These are phyloP conservation scores for Netelia inedita DNA, from an alignment of 2,888 invertebrate genomes.

Conservation along the genomic window DNA sequence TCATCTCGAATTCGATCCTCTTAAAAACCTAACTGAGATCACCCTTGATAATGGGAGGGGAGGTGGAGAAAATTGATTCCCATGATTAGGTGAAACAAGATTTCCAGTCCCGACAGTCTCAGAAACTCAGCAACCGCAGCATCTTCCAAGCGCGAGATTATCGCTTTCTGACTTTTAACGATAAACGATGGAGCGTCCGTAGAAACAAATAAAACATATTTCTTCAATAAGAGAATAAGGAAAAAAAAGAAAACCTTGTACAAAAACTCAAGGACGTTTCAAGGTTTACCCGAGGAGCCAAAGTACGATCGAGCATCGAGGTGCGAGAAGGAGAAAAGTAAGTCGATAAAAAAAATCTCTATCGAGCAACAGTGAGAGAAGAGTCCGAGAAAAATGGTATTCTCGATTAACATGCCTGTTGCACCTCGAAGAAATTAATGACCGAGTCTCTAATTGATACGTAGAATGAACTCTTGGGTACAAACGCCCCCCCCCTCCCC, in stretches of 20 bases:
- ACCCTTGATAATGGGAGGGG: slow-evolving; percentile 3
- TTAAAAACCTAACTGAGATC: slow-evolving; percentile 8
- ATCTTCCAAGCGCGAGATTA: not conserved
- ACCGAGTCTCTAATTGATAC: slow-evolving; percentile 81
- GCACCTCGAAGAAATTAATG: slow-evolving; percentile 79
- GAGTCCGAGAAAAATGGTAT: slow-evolving; percentile 78
- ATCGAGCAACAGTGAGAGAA: slow-evolving; percentile 62
- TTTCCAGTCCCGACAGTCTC: slow-evolving; percentile 37
- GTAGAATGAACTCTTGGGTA: slow-evolving; percentile 76
- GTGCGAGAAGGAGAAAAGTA: slow-evolving; percentile 27
- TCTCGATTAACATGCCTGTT: slow-evolving; percentile 79
- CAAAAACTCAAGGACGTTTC: not conserved
- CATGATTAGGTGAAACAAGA: slow-evolving; percentile 76
- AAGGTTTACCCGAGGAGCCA: not conserved
- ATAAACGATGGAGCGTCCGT: not conserved
- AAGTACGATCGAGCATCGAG: not conserved
- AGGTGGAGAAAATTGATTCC: slow-evolving; percentile 68
- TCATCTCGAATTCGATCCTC: slow-evolving; percentile 12
- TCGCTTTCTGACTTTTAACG: not conserved
- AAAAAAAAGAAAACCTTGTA: slow-evolving; percentile 5
- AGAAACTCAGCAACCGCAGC: not conserved
- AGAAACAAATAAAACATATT: not conserved
- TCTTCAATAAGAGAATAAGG: slow-evolving; percentile 18
- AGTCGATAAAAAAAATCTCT: slow-evolving; percentile 36
- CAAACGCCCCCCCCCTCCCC: no score